A percentile compares a stretch with the other conserved stretches of the same genome.
phyloP scores from a whole-genome alignment of 2,113 vertebrate species.

The Podocnemis expansa region DNA sequence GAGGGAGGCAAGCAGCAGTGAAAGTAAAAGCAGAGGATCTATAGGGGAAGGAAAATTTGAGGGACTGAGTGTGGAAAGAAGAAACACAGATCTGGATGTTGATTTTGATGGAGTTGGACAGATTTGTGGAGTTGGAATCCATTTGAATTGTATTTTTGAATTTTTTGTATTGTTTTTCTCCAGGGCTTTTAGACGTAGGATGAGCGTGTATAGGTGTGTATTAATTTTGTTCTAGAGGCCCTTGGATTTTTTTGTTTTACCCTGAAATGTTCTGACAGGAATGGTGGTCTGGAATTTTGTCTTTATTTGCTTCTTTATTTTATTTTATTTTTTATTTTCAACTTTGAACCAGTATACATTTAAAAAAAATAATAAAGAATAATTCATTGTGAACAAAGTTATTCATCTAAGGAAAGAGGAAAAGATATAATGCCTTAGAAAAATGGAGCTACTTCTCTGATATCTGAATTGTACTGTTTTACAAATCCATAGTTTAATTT shows the following conservation, averaged over 20 bases:
- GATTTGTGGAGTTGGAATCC: neutral
- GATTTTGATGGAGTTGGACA: neutral
- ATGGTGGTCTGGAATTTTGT: neutral
- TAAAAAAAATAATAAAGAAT: neutral
- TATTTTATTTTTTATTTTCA: neutral
- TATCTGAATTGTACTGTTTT: neutral
- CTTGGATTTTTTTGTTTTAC: neutral
- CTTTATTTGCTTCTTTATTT: neutral
- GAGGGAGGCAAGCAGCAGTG: neutral
- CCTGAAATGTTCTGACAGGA: neutral
- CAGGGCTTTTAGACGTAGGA: neutral
- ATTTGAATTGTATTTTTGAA: neutral
- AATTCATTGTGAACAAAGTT: neutral
- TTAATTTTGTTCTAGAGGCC: neutral
- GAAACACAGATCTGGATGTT: neutral
- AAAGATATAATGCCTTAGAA: neutral
- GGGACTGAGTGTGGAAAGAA: neutral
- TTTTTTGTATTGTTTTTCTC: neutral
- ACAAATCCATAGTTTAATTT: neutral
- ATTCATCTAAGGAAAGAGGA: neutral
- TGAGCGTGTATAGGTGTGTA: neutral
- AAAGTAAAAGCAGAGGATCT: neutral
- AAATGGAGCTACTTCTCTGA: neutral
- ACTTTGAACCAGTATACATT: neutral
- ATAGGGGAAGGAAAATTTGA: fast-evolving